Conservation (phyloP, 2,113 vertebrate genomes). For the Erythrocercus mccallii region DNA sequence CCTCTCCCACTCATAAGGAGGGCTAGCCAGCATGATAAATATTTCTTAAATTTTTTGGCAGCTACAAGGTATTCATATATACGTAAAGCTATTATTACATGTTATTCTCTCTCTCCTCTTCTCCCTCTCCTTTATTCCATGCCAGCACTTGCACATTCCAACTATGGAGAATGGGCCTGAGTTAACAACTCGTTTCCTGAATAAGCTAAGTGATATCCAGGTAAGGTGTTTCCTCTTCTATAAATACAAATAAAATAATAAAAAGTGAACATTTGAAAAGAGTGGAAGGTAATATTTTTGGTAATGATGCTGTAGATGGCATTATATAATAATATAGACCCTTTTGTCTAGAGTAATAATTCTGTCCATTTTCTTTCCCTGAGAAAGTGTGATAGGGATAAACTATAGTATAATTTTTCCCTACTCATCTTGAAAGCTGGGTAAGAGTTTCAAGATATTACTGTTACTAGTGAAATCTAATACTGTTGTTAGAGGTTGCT, state of each 20-base stretch:
- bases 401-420: background rate
- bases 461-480: background rate
- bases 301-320: background rate
- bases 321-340: background rate
- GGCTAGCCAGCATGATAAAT: background rate
- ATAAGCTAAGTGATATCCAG: constrained; percentile 80
- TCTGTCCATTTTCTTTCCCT: background rate
- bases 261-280: background rate
- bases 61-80: background rate
- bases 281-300: background rate
- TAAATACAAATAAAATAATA: background rate
- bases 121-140: background rate
- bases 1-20: background rate
- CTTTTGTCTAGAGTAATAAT: background rate
- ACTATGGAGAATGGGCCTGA: constrained; percentile 77
- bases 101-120: background rate
- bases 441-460: background rate
- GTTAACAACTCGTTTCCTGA: constrained; percentile 75
- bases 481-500: background rate
- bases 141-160: constrained; percentile 79
- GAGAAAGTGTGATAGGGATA: background rate
- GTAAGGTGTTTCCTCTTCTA: constrained; percentile 56
- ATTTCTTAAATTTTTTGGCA: background rate
- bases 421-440: background rate
- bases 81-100: background rate